Conservation (phyloP, 2,113 vertebrate genomes). For the Urocitellus parryii region DNA sequence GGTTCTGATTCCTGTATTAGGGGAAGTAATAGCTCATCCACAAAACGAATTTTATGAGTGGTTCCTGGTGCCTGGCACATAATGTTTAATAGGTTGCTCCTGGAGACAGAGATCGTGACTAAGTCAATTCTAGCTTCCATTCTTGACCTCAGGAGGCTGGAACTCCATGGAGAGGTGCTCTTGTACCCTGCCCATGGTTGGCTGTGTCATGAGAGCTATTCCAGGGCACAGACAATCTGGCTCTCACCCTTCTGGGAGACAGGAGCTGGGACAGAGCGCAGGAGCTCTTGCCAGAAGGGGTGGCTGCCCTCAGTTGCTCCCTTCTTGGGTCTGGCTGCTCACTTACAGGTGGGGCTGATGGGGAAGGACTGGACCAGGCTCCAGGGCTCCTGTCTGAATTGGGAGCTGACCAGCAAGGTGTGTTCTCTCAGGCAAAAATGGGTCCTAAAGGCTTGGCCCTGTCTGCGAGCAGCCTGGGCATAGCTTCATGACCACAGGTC, state of each 20-base stretch:
- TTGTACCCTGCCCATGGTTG: neutral
- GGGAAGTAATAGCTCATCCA: neutral
- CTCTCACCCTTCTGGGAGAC: neutral
- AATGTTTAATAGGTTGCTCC: neutral
- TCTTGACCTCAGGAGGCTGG: neutral
- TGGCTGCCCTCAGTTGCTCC: neutral
- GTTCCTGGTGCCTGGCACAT: neutral
- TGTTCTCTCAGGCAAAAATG: neutral
- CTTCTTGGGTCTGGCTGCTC: neutral
- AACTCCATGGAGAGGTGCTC: neutral
- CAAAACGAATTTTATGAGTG: too few relatives aligned
- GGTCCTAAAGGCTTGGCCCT: neutral
- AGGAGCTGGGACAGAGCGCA: neutral
- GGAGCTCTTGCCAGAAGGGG: too few relatives aligned
- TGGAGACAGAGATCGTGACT: too few relatives aligned
- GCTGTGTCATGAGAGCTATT: neutral
- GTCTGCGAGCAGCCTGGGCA: neutral
- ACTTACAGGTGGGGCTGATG: neutral
- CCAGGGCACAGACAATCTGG: neutral
- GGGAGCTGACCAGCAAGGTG: neutral
- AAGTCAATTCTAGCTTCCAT: too few relatives aligned
- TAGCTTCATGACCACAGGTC: neutral
- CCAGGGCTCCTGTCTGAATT: neutral
- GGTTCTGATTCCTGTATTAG: neutral
- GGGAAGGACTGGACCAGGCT: neutral